Evolutionary conservation across 2,113 vertebrate genomes (phyloP), one percentile per base, ranked within the genome.

Genomic region (Noctilio leporinus): DNA sequence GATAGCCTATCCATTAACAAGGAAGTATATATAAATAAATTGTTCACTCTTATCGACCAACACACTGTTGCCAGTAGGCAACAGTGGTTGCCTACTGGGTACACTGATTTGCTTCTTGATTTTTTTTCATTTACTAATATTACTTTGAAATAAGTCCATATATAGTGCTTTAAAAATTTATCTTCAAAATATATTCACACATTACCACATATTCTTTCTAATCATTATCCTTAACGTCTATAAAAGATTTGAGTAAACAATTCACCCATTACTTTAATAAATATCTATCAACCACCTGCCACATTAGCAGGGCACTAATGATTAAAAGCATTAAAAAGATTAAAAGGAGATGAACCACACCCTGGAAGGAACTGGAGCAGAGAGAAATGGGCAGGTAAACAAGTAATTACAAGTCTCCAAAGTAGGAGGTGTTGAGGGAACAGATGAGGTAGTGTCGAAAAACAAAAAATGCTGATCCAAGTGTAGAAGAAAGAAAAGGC

Each of bases 211-310:
- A 24, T 10, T 78, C 45, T 91, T 89, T 67, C 75, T 78, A 81
- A 88, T 51, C 20, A 88, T 49, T 17, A 53, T 93, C 62, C 47
- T 92, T 86, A 64, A 72, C 55, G 83, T 57, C 69, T 80, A 4
- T 64, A 65, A 76, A 86, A 89, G 57, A 26, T 51, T 22, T 64
- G 24, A 94, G n/a, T 78, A 76, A 93, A 53, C 53, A 70, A 84
- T 75, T 89, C 90, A 89, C 76, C 72, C 26, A 77, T 53, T 72
- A 14, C 72, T 47, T 90, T 80, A 86, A 76, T 77, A 94, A 85
- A 59, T 92, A 94, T 78, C 91, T 97, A 90, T 40, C n/a, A 93
- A 83, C 20, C 30, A 92, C 65, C 76, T 89, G 81, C 59, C 35
- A 75, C 38, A 70, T 90, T 55, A 78, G 49, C 30, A 53, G 45